These are phyloP conservation scores for Heliornis fulica DNA, from an alignment of 2,113 vertebrate species.

Conservation along the genomic window DNA sequence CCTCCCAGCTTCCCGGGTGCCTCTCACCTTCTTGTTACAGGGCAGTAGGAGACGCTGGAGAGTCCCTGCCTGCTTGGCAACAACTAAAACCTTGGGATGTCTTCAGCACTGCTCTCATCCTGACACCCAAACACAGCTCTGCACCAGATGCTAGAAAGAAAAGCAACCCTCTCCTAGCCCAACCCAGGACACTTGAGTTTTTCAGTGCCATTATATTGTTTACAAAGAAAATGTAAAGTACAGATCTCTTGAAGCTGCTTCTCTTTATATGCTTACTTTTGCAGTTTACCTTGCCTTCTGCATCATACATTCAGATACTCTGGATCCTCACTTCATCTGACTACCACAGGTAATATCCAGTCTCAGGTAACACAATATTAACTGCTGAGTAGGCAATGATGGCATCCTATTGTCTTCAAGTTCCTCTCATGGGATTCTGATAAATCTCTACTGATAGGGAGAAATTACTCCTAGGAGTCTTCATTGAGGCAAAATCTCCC, in stretches of 20 bases:
- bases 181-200: neutral
- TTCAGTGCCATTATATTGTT: neutral
- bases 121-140: no score
- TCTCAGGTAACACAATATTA: neutral
- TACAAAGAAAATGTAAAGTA: neutral
- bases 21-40: no score
- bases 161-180: no score
- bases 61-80: no score
- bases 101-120: no score
- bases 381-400: neutral
- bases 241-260: neutral
- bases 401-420: neutral
- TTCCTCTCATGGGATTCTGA: neutral
- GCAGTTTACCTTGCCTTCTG: neutral
- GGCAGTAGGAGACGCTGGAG: no score
- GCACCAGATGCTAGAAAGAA: no score
- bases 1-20: no score
- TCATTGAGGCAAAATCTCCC: neutral
- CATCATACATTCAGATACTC: neutral
- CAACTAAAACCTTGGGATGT: no score
- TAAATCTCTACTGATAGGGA: neutral
- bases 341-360: neutral
- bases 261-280: neutral
- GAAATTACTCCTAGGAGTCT: neutral
- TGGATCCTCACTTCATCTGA: neutral